phyloP scores from a whole-genome alignment of 2,113 vertebrate species.

The Cyprichromis sp. region DNA sequence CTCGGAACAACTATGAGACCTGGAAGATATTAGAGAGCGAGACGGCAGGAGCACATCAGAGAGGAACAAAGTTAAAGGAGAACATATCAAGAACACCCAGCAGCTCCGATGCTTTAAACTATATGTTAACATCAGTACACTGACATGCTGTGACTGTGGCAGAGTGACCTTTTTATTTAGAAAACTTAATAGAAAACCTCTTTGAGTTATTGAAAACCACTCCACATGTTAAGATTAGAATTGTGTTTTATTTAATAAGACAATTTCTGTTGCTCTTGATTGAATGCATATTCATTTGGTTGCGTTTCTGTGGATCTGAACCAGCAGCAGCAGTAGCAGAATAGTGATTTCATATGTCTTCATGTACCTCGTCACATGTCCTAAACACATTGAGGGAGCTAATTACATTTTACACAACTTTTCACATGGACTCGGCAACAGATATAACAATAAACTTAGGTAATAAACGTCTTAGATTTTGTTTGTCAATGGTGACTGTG shows the following conservation, averaged over 20 bases:
- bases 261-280: not conserved
- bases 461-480: accelerated
- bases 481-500: not conserved
- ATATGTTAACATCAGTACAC: not conserved
- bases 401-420: not conserved
- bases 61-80: not conserved
- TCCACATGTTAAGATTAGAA: not conserved
- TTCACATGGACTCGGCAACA: not conserved
- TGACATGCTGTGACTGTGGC: not conserved
- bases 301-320: not conserved
- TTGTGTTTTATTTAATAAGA: not conserved
- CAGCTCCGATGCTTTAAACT: not conserved
- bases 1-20: not conserved
- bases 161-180: not conserved
- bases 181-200: not conserved
- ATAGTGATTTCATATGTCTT: not conserved
- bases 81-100: not conserved
- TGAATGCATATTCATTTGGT: not conserved
- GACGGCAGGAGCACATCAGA: not conserved
- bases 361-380: not conserved
- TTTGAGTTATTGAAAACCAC: not conserved
- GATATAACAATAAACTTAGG: not conserved
- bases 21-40: accelerated
- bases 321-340: not conserved
- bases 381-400: not conserved